These are phyloP conservation scores for Rhinogobio ventralis DNA, from an alignment of 2,797 vertebrate genomes.

Conservation along the genomic window DNA sequence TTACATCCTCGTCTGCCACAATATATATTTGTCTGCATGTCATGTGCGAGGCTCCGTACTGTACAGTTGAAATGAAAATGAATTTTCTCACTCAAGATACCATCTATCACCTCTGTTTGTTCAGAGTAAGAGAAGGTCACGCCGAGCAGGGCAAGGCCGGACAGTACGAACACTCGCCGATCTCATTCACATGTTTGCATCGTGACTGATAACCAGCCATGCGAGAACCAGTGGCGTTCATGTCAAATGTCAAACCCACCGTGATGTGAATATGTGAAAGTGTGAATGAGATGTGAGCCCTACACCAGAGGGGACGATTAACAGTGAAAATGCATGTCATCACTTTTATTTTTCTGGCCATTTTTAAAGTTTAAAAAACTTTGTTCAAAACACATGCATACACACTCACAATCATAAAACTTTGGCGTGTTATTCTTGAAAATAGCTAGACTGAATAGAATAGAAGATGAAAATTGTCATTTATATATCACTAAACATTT, in stretches of 20 bases:
- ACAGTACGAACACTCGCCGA: neutral
- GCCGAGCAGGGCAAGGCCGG: neutral
- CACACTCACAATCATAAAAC: neutral
- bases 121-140: neutral
- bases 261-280: neutral
- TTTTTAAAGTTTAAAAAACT: neutral
- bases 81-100: neutral
- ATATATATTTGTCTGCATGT: too few relatives aligned
- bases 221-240: neutral
- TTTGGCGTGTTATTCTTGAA: neutral
- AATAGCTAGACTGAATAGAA: too few relatives aligned
- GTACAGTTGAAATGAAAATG: too few relatives aligned
- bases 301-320: neutral
- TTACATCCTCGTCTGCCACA: too few relatives aligned
- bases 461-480: too few relatives aligned
- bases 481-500: too few relatives aligned
- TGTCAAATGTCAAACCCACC: neutral
- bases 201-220: neutral
- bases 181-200: neutral
- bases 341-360: neutral
- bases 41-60: too few relatives aligned
- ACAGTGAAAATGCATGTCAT: neutral
- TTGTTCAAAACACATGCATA: neutral
- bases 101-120: neutral
- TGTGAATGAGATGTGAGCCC: neutral